Evolutionary conservation across 2,888 invertebrate genomes (phyloP).

Genomic region (Tineola bisselliella): DNA sequence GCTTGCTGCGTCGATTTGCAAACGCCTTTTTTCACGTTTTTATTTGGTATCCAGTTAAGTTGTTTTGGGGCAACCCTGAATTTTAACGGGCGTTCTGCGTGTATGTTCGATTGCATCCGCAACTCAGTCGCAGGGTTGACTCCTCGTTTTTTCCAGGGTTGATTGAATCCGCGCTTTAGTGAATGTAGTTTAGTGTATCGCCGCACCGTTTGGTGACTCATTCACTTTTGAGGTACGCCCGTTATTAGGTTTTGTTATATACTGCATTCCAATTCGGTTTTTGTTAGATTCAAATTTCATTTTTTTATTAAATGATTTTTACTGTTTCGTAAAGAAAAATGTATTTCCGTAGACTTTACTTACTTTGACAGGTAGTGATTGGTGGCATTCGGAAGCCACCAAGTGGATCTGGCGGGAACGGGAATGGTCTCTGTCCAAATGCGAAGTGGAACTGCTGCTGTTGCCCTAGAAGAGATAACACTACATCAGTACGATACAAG

Average conservation of each 20-base stretch:
- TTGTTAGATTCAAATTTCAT: background rate
- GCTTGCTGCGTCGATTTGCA: slow-evolving; percentile 54
- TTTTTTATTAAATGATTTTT: background rate
- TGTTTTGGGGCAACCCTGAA: slow-evolving; percentile 61
- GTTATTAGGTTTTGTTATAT: slow-evolving; percentile 8
- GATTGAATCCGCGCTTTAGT: slow-evolving; percentile 65
- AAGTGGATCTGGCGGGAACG: slow-evolving; percentile 87
- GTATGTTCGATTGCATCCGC: slow-evolving; percentile 59
- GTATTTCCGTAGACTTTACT: slow-evolving; percentile 63
- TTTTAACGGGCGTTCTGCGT: slow-evolving; percentile 47
- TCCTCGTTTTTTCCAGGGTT: slow-evolving; percentile 41
- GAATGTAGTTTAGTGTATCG: slow-evolving; percentile 57
- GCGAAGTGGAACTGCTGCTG: slow-evolving; percentile 96
- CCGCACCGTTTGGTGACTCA: slow-evolving; percentile 24
- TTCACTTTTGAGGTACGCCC: slow-evolving; percentile 23
- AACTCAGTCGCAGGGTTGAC: slow-evolving; percentile 38
- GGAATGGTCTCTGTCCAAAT: slow-evolving; percentile 86
- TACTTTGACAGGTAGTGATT: slow-evolving; percentile 90
- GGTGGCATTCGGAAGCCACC: slow-evolving; percentile 90
- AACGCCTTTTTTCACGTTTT: slow-evolving; percentile 52
- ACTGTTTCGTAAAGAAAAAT: background rate
- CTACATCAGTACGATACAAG: slow-evolving; percentile 72
- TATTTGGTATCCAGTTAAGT: slow-evolving; percentile 47
- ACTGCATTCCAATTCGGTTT: background rate
- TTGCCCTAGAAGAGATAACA: slow-evolving; percentile 92